phyloP scores from a whole-genome alignment of 1,140 invertebrate species.

The Fopius arisanus region DNA sequence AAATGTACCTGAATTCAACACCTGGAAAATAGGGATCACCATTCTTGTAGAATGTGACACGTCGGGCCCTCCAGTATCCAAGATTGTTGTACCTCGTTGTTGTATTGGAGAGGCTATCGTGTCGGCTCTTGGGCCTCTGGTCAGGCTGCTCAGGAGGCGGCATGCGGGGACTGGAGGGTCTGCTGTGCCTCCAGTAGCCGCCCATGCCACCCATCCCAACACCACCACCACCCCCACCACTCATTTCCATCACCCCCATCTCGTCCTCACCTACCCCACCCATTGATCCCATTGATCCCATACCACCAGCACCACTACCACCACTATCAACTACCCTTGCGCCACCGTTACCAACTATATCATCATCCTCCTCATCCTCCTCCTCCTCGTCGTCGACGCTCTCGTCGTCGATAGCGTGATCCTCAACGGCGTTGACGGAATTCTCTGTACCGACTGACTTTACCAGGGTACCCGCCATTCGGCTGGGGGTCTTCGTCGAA shows the following conservation, averaged over 20 bases:
- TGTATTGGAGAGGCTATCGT: conserved; percentile 53
- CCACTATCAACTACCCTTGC: conserved; percentile 18
- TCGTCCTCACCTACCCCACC: conserved; percentile 43
- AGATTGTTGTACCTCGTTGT: conserved; percentile 77
- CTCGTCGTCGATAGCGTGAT: conserved; percentile 39
- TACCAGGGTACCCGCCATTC: conserved; percentile 43
- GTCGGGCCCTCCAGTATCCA: conserved; percentile 84
- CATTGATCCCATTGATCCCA: conserved; percentile 23
- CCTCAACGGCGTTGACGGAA: conserved; percentile 49
- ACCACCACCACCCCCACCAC: conserved; percentile 55
- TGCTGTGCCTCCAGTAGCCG: conserved; percentile 68
- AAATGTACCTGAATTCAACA: conserved; percentile 76
- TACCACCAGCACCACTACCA: conserved; percentile 28
- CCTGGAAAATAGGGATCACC: conserved; percentile 92
- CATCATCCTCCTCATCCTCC: conserved; percentile 39
- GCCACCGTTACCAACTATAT: conserved; percentile 31
- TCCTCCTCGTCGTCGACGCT: conserved; percentile 38
- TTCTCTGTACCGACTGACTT: conserved; percentile 43
- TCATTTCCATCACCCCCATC: conserved; percentile 52
- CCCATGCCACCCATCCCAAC: conserved; percentile 63
- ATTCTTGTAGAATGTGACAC: conserved; percentile 92
- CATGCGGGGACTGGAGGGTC: conserved; percentile 66
- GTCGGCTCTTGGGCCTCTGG: conserved; percentile 63
- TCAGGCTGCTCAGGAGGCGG: conserved; percentile 66
- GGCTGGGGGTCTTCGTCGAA: conserved; percentile 34